These are phyloP conservation scores for Hystrix brachyura DNA, from an alignment of 2,113 vertebrate species.

Conservation along the genomic window DNA sequence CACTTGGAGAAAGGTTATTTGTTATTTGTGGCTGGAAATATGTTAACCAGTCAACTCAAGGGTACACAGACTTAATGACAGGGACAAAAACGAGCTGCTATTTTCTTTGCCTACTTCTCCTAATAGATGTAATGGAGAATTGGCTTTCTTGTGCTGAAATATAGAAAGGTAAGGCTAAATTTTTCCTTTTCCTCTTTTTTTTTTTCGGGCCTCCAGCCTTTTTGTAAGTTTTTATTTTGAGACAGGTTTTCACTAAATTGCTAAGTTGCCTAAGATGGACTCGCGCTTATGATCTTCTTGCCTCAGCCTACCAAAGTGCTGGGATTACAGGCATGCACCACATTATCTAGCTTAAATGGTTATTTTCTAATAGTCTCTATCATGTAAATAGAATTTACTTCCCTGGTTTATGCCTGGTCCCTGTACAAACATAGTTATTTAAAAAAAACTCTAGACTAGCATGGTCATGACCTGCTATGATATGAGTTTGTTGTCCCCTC, in stretches of 20 bases:
- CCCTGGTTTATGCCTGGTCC: background rate
- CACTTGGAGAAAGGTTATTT: conserved; percentile 56
- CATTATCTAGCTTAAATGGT: background rate
- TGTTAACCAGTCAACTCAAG: conserved; percentile 71
- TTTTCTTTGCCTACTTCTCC: conserved; percentile 15
- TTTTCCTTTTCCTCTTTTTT: background rate
- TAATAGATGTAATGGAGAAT: background rate
- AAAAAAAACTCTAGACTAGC: background rate
- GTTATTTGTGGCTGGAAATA: conserved; percentile 65
- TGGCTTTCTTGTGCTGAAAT: background rate
- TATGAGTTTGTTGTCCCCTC: background rate
- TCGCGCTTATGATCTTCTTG: background rate
- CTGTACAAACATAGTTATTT: background rate
- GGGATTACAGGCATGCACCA: background rate
- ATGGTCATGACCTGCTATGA: background rate
- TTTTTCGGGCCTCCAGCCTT: background rate
- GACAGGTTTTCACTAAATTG: background rate
- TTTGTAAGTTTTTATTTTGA: background rate
- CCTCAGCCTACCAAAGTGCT: background rate
- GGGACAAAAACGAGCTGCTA: background rate
- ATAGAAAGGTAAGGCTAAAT: conserved; percentile 5
- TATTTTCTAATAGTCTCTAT: background rate
- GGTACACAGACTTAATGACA: conserved; percentile 40
- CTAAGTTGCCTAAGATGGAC: background rate
- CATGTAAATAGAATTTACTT: background rate